Percentiles rank a stretch among this genome's conserved stretches.
These are phyloP conservation scores for Halichoerus grypus DNA, from an alignment of 2,113 vertebrate species.

Conservation along the genomic window DNA sequence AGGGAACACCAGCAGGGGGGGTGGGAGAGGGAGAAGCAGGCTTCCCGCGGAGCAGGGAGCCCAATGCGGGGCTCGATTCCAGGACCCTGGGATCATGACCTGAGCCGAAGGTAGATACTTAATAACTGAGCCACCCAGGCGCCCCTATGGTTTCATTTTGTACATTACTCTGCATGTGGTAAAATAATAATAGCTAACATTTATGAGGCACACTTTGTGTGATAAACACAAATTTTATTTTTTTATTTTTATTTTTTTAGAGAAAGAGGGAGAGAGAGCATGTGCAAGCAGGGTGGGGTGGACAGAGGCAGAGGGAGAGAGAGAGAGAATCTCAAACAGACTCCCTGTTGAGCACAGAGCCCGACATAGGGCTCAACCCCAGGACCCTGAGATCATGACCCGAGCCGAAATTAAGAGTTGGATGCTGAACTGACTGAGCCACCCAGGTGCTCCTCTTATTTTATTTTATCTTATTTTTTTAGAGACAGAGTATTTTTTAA, in stretches of 20 bases:
- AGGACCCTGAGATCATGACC: neutral
- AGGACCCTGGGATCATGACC: too few species aligned
- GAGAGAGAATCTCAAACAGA: neutral
- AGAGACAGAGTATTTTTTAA: neutral
- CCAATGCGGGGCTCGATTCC: too few species aligned
- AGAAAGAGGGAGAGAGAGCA: neutral
- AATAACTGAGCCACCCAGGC: too few species aligned
- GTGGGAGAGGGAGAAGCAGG: too few species aligned
- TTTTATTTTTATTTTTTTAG: neutral
- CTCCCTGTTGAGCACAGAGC: neutral
- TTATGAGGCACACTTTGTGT: conserved; percentile 37
- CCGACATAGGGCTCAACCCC: neutral
- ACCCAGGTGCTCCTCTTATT: neutral
- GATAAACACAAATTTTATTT: neutral
- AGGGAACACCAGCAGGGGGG: too few species aligned
- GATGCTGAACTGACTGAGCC: neutral
- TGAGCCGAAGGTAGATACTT: too few species aligned
- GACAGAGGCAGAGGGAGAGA: neutral
- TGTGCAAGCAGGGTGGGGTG: neutral
- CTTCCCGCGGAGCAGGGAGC: too few species aligned
- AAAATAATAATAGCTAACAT: conserved; percentile 53
- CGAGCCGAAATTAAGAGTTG: neutral
- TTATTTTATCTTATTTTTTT: too few species aligned
- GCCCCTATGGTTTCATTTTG: neutral
- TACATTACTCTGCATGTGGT: neutral